Evolutionary conservation across 2,888 invertebrate genomes (phyloP).

Genomic region (Tryphoninae sp.): DNA sequence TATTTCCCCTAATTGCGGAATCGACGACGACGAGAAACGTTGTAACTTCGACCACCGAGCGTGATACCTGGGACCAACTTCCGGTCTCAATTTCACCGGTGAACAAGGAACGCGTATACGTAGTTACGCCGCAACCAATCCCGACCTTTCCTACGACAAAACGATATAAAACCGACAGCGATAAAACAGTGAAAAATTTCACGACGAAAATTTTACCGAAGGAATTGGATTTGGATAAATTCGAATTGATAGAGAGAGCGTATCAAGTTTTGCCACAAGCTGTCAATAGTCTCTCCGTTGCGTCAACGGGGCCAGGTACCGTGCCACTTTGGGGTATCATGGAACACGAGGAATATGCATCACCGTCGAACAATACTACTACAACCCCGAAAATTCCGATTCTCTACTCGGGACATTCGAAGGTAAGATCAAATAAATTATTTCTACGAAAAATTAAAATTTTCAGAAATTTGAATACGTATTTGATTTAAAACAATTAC

Average conservation of each 20-base stretch:
- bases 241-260: conserved; percentile 75
- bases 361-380: conserved; percentile 54
- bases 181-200: conserved; percentile 72
- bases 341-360: conserved; percentile 78
- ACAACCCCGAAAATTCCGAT: conserved; percentile 67
- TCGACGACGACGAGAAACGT: conserved; percentile 48
- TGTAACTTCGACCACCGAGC: conserved; percentile 77
- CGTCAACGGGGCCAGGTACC: conserved; percentile 76
- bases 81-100: conserved; percentile 89
- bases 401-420: conserved; percentile 85
- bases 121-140: conserved; percentile 89
- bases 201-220: conserved; percentile 78
- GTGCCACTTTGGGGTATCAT: conserved; percentile 79
- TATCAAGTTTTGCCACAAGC: conserved; percentile 80
- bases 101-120: conserved; percentile 91
- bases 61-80: conserved; percentile 86
- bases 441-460: conserved; percentile 16
- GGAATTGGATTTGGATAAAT: conserved; percentile 65
- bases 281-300: conserved; percentile 78
- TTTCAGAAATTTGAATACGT: background rate
- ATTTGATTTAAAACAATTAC: background rate
- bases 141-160: conserved; percentile 45
- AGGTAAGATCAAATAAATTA: conserved; percentile 80
- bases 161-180: conserved; percentile 51
- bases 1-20: conserved; percentile 69